Evolutionary conservation across 2,113 vertebrate species (phyloP).

Genomic region (Phasianus colchicus): DNA sequence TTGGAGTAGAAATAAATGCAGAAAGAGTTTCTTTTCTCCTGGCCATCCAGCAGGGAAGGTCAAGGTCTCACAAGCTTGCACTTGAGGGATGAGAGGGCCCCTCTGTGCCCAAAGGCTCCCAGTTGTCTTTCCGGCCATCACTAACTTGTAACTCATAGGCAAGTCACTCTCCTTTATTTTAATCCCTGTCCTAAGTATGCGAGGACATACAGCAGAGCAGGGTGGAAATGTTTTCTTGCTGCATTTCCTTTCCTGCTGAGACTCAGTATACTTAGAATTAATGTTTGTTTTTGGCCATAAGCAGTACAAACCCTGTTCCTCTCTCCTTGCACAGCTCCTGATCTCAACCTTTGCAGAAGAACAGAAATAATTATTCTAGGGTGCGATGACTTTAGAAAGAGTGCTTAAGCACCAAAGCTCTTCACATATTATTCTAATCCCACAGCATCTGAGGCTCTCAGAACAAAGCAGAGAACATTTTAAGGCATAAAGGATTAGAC

Average conservation of each 20-base stretch:
- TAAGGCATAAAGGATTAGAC: neutral
- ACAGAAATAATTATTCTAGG: neutral
- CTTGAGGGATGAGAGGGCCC: too few relatives aligned
- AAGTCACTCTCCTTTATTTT: neutral
- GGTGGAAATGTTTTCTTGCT: neutral
- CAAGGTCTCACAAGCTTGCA: neutral
- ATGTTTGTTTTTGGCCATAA: neutral
- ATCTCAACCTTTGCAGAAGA: neutral
- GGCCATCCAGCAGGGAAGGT: neutral
- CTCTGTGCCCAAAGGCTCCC: neutral
- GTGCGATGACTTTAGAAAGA: neutral
- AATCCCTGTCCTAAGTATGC: rapidly evolving
- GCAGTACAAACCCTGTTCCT: neutral
- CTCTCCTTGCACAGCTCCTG: neutral
- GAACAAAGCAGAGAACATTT: neutral
- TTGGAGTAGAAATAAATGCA: neutral
- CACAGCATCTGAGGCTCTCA: neutral
- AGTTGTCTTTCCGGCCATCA: neutral
- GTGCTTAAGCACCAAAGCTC: neutral
- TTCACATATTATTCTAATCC: neutral
- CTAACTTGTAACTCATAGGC: neutral
- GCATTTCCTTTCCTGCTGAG: neutral
- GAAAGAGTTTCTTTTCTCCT: neutral
- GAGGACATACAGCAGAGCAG: rapidly evolving
- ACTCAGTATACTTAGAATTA: neutral